phyloP scores from a whole-genome alignment of 2,888 invertebrate genomes.

The Protodeltote pygarga region DNA sequence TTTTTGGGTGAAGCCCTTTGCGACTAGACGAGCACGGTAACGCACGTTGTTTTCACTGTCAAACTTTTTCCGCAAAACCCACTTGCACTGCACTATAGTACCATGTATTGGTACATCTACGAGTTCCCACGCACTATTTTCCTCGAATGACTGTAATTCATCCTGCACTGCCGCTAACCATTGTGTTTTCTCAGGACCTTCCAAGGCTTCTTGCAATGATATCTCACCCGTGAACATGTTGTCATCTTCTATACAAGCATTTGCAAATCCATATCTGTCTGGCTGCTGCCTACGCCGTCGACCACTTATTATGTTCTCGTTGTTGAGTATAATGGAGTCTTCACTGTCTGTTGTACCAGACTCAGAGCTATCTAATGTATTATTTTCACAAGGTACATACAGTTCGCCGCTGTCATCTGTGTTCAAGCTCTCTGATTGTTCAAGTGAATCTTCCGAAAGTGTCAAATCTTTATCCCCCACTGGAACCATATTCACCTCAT shows the following conservation, averaged over 20 bases:
- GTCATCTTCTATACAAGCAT: conserved; percentile 4
- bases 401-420: background rate
- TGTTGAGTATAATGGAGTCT: background rate
- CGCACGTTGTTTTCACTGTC: background rate
- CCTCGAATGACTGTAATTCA: conserved; percentile 9
- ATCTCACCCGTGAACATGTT: conserved; percentile 1
- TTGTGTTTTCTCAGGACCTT: conserved; percentile 21
- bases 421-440: conserved; percentile 5
- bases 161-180: conserved; percentile 7
- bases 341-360: background rate
- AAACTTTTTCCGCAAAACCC: conserved; percentile 6
- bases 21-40: conserved; percentile 1
- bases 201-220: conserved; percentile 13
- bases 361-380: conserved; percentile 4
- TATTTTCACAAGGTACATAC: conserved; percentile 7
- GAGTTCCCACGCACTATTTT: conserved; percentile 13
- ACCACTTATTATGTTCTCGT: background rate
- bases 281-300: conserved; percentile 2
- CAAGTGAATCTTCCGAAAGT: conserved; percentile 13
- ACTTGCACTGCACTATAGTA: conserved; percentile 12
- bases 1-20: conserved; percentile 3
- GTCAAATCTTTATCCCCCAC: conserved; percentile 35
- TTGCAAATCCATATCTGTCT: conserved; percentile 16
- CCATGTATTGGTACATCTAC: conserved; percentile 3
- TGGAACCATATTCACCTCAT: conserved; percentile 37